Evolutionary conservation across 2,797 vertebrate genomes (phyloP), one percentile per base, ranked within the genome.

Genomic region (Cossypha heuglini): DNA sequence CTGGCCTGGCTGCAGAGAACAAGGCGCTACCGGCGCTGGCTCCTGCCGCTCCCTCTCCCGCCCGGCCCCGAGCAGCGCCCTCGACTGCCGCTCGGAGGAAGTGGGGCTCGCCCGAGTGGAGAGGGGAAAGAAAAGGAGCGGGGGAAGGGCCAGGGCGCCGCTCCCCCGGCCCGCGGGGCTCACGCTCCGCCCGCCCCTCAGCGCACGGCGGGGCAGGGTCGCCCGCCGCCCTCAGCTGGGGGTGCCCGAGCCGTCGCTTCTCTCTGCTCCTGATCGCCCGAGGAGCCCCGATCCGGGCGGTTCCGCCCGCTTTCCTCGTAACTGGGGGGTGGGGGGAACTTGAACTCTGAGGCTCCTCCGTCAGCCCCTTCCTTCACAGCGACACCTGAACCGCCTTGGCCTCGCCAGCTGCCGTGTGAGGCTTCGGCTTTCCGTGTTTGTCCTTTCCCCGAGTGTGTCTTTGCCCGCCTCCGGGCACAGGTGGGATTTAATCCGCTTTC

Each of bases 1-100:
- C 77, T 63, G 94, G 94, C 85, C 91, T 75, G 92, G 77, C 84
- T 22, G 87, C 61, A 33, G 78, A 80, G 92, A 96, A 92, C 94
- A 76, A 93, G 86, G 88, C 90, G 75, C 94, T 93, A 64, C 95
- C 86, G 86, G 86, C 63, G 54, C 75, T 85, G 91, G 26, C 88
- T 93, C 46, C 86, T 76, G 87, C 90, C 80, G 86, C 83, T 95
- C 83, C 94, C 81, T 83, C 89, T 91, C 76, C 43, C 59, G 51
- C 93, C 86, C 57, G 52, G 83, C 77, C 73, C 83, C 40, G 51
- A 86, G 86, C 43, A 94, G 94, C 92, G 92, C 95, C 90, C 92
- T 94, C 94, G 88, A 81, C 87, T 49, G 94, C 94, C 81, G 49
- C 57, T 16, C 38, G 4, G 82, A 72, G 90, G 94, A 94, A 94